A percentile compares a stretch with the other conserved stretches of the same genome.
Conservation (phyloP, 1,140 invertebrate genomes). For the Drosophila orena region DNA sequence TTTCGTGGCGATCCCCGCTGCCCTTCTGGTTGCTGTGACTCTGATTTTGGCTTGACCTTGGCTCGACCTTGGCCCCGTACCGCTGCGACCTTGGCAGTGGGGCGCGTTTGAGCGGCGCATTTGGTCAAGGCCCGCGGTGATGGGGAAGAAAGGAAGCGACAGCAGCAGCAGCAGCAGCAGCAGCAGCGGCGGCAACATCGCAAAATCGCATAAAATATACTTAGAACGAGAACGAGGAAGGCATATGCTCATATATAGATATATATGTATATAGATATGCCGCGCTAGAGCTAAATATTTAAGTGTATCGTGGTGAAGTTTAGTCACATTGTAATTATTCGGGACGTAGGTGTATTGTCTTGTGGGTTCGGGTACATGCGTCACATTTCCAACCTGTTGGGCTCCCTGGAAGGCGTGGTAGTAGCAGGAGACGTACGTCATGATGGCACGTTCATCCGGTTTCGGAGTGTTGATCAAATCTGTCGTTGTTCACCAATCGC, state of each 20-base stretch:
- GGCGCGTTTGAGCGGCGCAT: neutral
- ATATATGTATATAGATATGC: slow-evolving; percentile 46
- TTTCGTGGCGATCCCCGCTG: slow-evolving; percentile 40
- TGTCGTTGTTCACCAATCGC: slow-evolving; percentile 85
- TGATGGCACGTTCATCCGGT: slow-evolving; percentile 98
- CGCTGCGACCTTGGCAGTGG: slow-evolving; percentile 11
- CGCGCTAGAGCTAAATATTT: slow-evolving; percentile 63
- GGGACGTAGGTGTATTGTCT: slow-evolving; percentile 85
- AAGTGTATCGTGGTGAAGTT: slow-evolving; percentile 85
- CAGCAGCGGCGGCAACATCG: slow-evolving; percentile 21
- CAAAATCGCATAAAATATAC: slow-evolving; percentile 59
- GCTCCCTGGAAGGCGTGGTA: slow-evolving; percentile 99
- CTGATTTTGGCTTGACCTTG: slow-evolving; percentile 38
- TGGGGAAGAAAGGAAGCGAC: neutral
- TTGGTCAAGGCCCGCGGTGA: slow-evolving; percentile 4
- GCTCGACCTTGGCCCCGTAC: slow-evolving; percentile 26
- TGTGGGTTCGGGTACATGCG: slow-evolving; percentile 86
- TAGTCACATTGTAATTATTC: slow-evolving; percentile 85
- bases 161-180: neutral
- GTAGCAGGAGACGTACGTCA: slow-evolving; percentile 99
- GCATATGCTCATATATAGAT: slow-evolving; percentile 45
- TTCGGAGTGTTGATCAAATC: slow-evolving; percentile 99
- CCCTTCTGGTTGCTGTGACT: slow-evolving; percentile 21
- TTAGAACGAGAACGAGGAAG: slow-evolving; percentile 52
- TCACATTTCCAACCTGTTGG: slow-evolving; percentile 93